phyloP scores from a whole-genome alignment of 2,888 invertebrate genomes.

The Cenopis cana region DNA sequence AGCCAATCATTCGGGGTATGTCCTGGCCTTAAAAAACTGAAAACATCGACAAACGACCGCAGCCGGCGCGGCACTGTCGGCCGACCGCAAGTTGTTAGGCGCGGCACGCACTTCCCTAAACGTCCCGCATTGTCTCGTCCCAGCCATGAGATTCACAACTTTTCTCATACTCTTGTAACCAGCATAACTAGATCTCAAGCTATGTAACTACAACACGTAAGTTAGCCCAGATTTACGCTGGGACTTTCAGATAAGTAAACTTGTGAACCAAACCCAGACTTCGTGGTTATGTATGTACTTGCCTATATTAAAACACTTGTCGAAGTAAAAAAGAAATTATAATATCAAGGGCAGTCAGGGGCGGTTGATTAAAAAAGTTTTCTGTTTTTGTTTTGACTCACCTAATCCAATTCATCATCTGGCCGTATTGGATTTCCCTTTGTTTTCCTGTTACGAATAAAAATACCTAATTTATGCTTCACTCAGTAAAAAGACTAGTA shows the following conservation, averaged over 20 bases:
- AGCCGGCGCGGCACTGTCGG: conserved; percentile 20
- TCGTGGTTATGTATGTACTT: conserved; percentile 19
- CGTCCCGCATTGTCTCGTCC: conserved; percentile 66
- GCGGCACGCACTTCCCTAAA: conserved; percentile 82
- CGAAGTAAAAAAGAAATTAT: conserved; percentile 26
- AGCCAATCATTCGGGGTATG: too few relatives aligned
- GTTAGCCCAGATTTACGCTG: not conserved
- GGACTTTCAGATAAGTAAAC: not conserved
- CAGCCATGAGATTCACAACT: conserved; percentile 19
- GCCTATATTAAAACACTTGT: conserved; percentile 23
- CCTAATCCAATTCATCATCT: too few relatives aligned
- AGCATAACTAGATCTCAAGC: not conserved
- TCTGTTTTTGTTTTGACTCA: too few relatives aligned
- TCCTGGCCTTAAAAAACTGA: not conserved
- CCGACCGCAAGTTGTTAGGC: conserved; percentile 66
- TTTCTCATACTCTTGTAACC: not conserved
- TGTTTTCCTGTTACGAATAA: too few relatives aligned
- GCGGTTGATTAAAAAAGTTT: too few relatives aligned
- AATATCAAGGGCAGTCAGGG: conserved; percentile 6
- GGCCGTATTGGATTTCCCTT: too few relatives aligned
- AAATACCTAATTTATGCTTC: too few relatives aligned
- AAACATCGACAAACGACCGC: conserved; percentile 16
- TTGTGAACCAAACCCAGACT: conserved; percentile 44
- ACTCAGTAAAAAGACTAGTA: too few relatives aligned
- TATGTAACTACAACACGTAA: too few relatives aligned